Conservation (phyloP, 2,888 invertebrate species). For the Neoascia interrupta region DNA sequence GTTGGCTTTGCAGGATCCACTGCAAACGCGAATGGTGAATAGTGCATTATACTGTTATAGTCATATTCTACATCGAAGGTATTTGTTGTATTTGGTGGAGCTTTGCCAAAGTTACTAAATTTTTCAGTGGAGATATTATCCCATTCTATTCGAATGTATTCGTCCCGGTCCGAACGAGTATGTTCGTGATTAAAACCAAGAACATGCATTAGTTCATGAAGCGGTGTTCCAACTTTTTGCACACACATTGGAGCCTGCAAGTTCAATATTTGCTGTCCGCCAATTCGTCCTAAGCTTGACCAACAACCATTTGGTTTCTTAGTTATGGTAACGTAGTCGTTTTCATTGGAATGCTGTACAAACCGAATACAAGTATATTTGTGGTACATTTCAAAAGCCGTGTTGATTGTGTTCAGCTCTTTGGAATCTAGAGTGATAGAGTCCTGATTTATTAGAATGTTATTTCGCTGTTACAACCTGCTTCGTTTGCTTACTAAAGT, state of each 20-base stretch:
- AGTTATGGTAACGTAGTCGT: conserved; percentile 84
- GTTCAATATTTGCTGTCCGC: conserved; percentile 75
- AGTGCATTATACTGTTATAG: conserved; percentile 54
- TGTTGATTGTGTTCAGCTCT: conserved; percentile 27
- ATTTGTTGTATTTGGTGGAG: conserved; percentile 78
- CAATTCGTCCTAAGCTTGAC: conserved; percentile 86
- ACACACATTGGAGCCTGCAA: conserved; percentile 80
- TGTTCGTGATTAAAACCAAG: conserved; percentile 89
- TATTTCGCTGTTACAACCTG: too few species aligned
- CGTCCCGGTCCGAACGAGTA: conserved; percentile 86
- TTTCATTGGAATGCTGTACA: conserved; percentile 81
- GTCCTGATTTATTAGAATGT: too few species aligned
- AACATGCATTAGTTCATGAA: conserved; percentile 88
- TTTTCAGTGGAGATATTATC: conserved; percentile 80
- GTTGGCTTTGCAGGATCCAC: conserved; percentile 29
- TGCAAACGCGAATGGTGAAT: conserved; percentile 46
- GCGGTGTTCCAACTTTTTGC: conserved; percentile 85
- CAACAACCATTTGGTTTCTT: conserved; percentile 86
- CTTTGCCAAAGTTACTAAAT: conserved; percentile 85
- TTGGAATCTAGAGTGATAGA: conserved; percentile 15
- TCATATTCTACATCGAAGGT: conserved; percentile 44
- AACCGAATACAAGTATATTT: conserved; percentile 86
- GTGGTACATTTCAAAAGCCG: conserved; percentile 86
- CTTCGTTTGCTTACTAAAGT: conserved; percentile 83
- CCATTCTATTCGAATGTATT: conserved; percentile 79